Evolutionary conservation across 2,797 vertebrate genomes (phyloP).

Genomic region (Streptopelia turtur): DNA sequence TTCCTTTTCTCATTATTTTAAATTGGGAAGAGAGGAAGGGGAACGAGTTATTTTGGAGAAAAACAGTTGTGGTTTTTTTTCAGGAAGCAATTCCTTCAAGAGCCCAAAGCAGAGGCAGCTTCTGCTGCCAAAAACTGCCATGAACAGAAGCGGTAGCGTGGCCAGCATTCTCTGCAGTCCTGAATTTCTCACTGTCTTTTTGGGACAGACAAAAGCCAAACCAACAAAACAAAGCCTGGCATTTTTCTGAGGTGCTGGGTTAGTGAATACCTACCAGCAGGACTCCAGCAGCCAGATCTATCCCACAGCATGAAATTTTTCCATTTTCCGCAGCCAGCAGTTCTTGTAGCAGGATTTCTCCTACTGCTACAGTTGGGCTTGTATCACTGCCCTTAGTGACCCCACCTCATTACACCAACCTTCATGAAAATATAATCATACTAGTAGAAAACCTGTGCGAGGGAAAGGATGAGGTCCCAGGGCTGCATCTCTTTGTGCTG

Average conservation of each 20-base stretch:
- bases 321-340: background rate
- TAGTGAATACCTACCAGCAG: background rate
- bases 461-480: background rate
- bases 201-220: background rate
- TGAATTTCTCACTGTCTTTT: background rate
- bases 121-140: constrained; percentile 7
- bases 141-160: background rate
- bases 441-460: background rate
- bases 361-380: background rate
- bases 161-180: background rate
- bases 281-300: background rate
- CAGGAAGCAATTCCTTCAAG: background rate
- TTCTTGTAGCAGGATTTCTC: background rate
- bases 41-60: constrained; percentile 11
- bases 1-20: constrained; percentile 14
- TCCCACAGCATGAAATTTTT: background rate
- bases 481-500: background rate
- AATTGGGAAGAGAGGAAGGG: background rate
- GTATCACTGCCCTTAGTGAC: background rate
- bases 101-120: background rate
- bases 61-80: background rate
- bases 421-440: background rate
- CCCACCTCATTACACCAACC: background rate
- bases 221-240: background rate
- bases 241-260: background rate